Evolutionary conservation across 2,797 vertebrate genomes (phyloP).

Genomic region (Notoglanidium macrostoma): DNA sequence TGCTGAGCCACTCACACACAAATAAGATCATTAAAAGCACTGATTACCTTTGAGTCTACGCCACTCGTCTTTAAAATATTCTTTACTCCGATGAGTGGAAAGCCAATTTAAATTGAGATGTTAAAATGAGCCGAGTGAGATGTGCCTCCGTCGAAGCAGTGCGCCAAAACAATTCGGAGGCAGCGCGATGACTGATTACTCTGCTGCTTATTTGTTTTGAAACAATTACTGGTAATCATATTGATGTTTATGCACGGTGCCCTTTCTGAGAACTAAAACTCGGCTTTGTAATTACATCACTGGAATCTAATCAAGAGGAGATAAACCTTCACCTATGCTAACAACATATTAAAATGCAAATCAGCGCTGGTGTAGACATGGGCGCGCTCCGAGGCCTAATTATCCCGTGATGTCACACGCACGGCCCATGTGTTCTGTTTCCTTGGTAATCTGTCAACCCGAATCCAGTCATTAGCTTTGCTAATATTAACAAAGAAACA

Average conservation of each 20-base stretch:
- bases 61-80: constrained; percentile 62
- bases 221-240: constrained; percentile 64
- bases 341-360: constrained; percentile 64
- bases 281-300: constrained; percentile 63
- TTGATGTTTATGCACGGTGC: constrained; percentile 61
- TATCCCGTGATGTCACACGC: constrained; percentile 58
- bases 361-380: constrained; percentile 49
- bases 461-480: constrained; percentile 54
- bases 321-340: constrained; percentile 64
- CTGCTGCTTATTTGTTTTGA: constrained; percentile 60
- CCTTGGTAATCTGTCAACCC: constrained; percentile 57
- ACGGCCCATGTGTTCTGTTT: constrained; percentile 47
- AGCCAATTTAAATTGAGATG: constrained; percentile 62
- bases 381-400: constrained; percentile 50
- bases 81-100: constrained; percentile 60
- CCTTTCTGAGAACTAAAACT: constrained; percentile 63
- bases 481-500: constrained; percentile 50
- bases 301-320: constrained; percentile 64
- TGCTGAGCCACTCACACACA: constrained; percentile 61
- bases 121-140: constrained; percentile 58
- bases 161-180: constrained; percentile 58
- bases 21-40: constrained; percentile 64
- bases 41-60: constrained; percentile 61
- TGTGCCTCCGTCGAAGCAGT: constrained; percentile 46
- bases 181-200: constrained; percentile 59